Conservation (phyloP, 2,113 vertebrate species). For the Sylvietta virens region DNA sequence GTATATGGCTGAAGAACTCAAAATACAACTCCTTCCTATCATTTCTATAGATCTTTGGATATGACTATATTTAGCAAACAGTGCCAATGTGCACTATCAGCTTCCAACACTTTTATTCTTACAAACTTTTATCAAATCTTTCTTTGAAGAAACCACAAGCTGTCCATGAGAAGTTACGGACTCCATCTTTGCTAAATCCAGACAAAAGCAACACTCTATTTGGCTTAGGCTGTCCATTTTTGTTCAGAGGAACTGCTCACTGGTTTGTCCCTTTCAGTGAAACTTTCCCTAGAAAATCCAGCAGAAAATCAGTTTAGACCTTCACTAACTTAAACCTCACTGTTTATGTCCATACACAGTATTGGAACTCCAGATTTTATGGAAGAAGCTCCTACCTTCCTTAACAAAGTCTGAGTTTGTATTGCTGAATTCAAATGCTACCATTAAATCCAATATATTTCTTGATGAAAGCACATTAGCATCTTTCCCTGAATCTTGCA, state of each 20-base stretch:
- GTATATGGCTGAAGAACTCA: neutral
- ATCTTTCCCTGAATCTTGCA: slow-evolving; percentile 66
- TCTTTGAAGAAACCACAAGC: neutral
- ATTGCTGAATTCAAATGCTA: slow-evolving; percentile 62
- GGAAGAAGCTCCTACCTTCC: slow-evolving; percentile 3
- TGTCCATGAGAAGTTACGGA: neutral
- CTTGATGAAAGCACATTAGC: slow-evolving; percentile 17
- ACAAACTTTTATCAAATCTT: neutral
- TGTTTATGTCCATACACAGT: neutral
- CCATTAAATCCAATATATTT: slow-evolving; percentile 52
- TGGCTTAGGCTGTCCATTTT: neutral
- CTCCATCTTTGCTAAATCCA: neutral
- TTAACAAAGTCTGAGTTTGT: neutral
- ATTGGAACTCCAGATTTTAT: neutral
- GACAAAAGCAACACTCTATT: neutral
- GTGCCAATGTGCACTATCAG: neutral
- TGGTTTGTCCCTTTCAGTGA: neutral
- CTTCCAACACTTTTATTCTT: neutral
- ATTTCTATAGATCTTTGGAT: slow-evolving; percentile 24
- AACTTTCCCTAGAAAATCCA: neutral
- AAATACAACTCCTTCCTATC: neutral
- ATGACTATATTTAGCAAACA: neutral
- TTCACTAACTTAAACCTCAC: neutral
- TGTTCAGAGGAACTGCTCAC: neutral
- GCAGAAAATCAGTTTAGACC: neutral